A percentile compares a stretch with the other conserved stretches of the same genome.
Conservation (phyloP, 2,888 invertebrate genomes). For the Zygothrica quintamaculata region DNA sequence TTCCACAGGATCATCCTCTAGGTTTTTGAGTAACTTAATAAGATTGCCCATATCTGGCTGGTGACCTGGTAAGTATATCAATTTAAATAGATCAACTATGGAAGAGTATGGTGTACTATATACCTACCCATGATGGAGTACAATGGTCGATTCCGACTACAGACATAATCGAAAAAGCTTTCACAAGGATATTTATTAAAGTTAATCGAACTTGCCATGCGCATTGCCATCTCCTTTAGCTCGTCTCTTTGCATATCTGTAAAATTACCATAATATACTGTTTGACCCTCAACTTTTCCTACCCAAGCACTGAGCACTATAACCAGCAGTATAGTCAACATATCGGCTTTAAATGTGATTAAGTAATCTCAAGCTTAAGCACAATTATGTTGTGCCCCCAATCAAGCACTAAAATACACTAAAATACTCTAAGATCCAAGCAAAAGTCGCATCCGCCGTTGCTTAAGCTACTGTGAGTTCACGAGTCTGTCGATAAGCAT, state of each 20-base stretch:
- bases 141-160: constrained; percentile 80
- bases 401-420: constrained; percentile 43
- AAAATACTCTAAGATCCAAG: constrained; percentile 6
- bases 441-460: constrained; percentile 48
- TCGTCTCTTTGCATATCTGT: constrained; percentile 80
- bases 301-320: constrained; percentile 29
- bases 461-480: constrained; percentile 24
- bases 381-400: constrained; percentile 19
- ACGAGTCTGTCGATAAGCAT: constrained; percentile 44
- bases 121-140: constrained; percentile 81
- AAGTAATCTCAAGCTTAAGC: neutral
- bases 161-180: constrained; percentile 81
- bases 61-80: constrained; percentile 62
- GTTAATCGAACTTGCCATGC: constrained; percentile 76
- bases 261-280: constrained; percentile 71
- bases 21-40: constrained; percentile 71
- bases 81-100: too few relatives aligned
- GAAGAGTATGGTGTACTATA: neutral
- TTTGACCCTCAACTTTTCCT: constrained; percentile 50
- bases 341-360: constrained; percentile 9
- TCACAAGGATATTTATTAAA: constrained; percentile 79
- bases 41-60: constrained; percentile 71
- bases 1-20: constrained; percentile 76
- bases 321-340: constrained; percentile 26
- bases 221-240: constrained; percentile 69